Evolutionary conservation across 1,140 invertebrate genomes (phyloP), one percentile per base, ranked within the genome.

Genomic region (Meteorus sp.): DNA sequence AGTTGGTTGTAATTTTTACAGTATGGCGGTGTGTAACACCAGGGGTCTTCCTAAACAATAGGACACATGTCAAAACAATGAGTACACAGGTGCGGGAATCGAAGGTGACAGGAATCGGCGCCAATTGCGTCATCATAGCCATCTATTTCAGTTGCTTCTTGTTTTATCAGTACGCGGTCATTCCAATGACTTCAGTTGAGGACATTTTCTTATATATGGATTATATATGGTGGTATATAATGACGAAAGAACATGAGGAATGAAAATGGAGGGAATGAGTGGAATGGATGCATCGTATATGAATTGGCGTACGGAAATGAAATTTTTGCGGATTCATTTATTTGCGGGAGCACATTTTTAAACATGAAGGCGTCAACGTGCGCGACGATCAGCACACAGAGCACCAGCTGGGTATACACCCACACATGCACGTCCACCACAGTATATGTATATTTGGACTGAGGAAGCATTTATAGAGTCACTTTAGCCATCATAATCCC

Each of bases 61-160:
- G 67, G 66, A 72, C 75, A 76, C 71, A 75, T 76, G 74, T 76
- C 75, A 76, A 78, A 77, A 78, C 76, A 78, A 77, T 77, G 66
- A 68, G 63, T 61, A 66, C 68, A 75, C 74, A 77, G 73, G 75
- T 78, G 75, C 68, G 17, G 44, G 25, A 25, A 13, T 22, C 44
- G 22, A 22, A 23, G 44, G 44, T 47, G 44, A 47, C 44, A 20
- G 25, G 44, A 47, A 47, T 47, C 44, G 20, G 44, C 44, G 44
- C 20, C 44, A n/a, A 47, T 47, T 47, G 44, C 44, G 25, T 47
- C 44, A 47, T 19, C 9, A 19, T 17, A 9, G 27, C 5, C 9
- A 8, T 13, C 23, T 50, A 31, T 48, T 17, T 20, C 13, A 3
- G n/a, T 48, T 22, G 11, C 17, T 22, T 20, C 11, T 45, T 20